Conservation (phyloP, 2,888 invertebrate species). For the Campoplex capitator region DNA sequence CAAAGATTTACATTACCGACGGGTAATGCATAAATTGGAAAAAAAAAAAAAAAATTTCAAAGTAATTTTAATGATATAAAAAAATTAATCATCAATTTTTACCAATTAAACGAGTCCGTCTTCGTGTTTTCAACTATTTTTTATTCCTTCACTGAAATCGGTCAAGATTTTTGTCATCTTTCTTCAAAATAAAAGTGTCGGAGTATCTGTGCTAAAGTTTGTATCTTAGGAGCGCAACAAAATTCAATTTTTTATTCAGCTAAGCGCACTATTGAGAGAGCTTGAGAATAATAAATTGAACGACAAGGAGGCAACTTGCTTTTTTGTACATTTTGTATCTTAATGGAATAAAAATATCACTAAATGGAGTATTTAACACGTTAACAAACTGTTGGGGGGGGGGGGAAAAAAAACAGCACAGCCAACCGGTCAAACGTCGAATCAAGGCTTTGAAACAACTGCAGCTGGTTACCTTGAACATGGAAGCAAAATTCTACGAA, state of each 20-base stretch:
- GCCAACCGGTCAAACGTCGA: conserved; percentile 90
- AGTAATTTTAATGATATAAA: neutral
- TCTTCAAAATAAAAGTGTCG: too few relatives aligned
- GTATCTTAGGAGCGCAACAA: too few relatives aligned
- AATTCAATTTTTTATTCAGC: too few relatives aligned
- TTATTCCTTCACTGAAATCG: too few relatives aligned
- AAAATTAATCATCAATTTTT: too few relatives aligned
- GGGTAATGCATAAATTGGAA: conserved; percentile 45
- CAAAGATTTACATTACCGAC: neutral
- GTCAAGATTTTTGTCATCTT: too few relatives aligned
- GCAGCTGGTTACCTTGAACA: conserved; percentile 93
- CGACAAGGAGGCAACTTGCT: too few relatives aligned
- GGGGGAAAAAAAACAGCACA: conserved; percentile 45
- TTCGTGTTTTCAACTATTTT: too few relatives aligned
- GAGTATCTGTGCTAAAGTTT: too few relatives aligned
- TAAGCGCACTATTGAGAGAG: too few relatives aligned
- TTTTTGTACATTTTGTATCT: neutral
- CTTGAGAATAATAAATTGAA: too few relatives aligned
- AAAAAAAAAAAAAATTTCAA: conserved; percentile 47
- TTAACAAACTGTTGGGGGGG: neutral
- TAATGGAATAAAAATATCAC: neutral
- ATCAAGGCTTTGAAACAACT: conserved; percentile 94
- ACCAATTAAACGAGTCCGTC: too few relatives aligned
- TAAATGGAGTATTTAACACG: neutral
- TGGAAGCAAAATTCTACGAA: conserved; percentile 97